Evolutionary conservation across 1,140 invertebrate species (phyloP).

Genomic region (Littorina saxatilis): DNA sequence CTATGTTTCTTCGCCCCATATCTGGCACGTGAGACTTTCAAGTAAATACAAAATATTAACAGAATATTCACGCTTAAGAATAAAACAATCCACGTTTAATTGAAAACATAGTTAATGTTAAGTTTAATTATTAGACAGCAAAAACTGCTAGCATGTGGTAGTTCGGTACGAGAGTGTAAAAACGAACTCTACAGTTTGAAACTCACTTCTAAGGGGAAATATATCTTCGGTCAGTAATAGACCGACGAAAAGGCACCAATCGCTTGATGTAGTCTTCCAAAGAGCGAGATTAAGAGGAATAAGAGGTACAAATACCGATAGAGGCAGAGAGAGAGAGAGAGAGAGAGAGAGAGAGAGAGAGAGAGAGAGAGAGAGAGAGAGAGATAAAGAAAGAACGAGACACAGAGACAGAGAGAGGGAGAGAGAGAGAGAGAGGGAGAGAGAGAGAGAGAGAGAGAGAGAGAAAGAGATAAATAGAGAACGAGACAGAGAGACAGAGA

Average conservation of each 20-base stretch:
- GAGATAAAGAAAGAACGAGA: too few relatives aligned
- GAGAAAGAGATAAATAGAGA: too few relatives aligned
- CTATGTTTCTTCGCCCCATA: too few relatives aligned
- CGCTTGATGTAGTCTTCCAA: not conserved
- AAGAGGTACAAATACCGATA: too few relatives aligned
- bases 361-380: not conserved
- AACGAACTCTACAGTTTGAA: not conserved
- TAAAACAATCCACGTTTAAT: too few relatives aligned
- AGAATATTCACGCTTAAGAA: too few relatives aligned
- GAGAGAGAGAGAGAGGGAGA: slow-evolving; percentile 2
- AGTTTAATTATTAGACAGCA: too few relatives aligned
- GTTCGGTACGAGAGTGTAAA: too few relatives aligned
- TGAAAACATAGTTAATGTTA: too few relatives aligned
- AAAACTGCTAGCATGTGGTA: too few relatives aligned
- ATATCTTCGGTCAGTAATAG: not conserved
- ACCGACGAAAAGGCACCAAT: not conserved
- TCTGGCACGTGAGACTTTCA: too few relatives aligned
- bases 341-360: not conserved
- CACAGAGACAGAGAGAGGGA: not conserved
- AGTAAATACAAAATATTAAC: too few relatives aligned
- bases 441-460: not conserved
- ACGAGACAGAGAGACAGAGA: not conserved
- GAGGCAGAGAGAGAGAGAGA: not conserved
- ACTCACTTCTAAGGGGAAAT: not conserved
- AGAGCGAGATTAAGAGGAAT: not conserved